phyloP scores from a whole-genome alignment of 2,888 invertebrate species.

The Zygogramma bicolorata region DNA sequence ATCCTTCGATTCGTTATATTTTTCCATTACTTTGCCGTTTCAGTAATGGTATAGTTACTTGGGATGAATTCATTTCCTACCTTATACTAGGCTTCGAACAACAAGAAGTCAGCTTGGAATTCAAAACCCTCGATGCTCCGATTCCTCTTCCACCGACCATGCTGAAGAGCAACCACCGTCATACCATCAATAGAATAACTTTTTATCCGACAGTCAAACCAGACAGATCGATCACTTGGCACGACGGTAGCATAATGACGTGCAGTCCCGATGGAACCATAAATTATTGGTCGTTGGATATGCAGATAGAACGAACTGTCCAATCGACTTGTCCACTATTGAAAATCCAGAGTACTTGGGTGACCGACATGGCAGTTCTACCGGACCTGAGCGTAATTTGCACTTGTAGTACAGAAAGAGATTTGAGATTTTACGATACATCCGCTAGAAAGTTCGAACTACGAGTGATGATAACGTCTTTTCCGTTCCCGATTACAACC shows the following conservation, averaged over 20 bases:
- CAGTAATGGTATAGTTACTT: slow-evolving; percentile 70
- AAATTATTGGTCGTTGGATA: slow-evolving; percentile 82
- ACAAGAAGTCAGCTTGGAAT: slow-evolving; percentile 74
- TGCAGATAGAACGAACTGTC: slow-evolving; percentile 75
- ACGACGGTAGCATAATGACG: slow-evolving; percentile 79
- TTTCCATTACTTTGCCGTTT: slow-evolving; percentile 11
- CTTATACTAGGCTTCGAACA: slow-evolving; percentile 80
- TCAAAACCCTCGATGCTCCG: slow-evolving; percentile 73
- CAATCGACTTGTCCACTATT: slow-evolving; percentile 75
- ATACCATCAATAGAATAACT: slow-evolving; percentile 74
- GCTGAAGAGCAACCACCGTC: slow-evolving; percentile 77
- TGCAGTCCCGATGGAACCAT: slow-evolving; percentile 82
- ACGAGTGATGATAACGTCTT: slow-evolving; percentile 77
- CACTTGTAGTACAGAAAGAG: slow-evolving; percentile 81
- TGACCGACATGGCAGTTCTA: slow-evolving; percentile 79
- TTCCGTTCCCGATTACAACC: slow-evolving; percentile 71
- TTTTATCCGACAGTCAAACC: slow-evolving; percentile 72
- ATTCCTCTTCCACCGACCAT: slow-evolving; percentile 73
- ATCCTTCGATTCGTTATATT: too few species aligned
- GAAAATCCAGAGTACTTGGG: slow-evolving; percentile 74
- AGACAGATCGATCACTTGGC: slow-evolving; percentile 69
- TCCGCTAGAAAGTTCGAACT: slow-evolving; percentile 80
- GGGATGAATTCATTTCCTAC: slow-evolving; percentile 85
- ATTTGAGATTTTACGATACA: slow-evolving; percentile 82
- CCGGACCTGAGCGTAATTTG: slow-evolving; percentile 84